These are phyloP conservation scores for Heterochromis multidens DNA, from an alignment of 2,113 vertebrate species.

Conservation along the genomic window DNA sequence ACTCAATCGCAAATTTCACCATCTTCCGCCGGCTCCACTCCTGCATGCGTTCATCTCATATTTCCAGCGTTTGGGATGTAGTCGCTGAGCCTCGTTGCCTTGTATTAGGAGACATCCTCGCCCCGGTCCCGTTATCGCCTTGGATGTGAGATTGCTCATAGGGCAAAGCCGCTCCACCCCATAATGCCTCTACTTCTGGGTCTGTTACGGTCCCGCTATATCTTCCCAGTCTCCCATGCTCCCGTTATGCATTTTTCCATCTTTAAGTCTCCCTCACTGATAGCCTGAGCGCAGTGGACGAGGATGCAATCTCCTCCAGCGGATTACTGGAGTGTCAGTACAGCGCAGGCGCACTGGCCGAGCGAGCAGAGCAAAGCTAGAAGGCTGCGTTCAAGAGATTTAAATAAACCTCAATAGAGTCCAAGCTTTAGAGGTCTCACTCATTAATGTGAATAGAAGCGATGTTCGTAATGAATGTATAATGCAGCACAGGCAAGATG, in stretches of 20 bases:
- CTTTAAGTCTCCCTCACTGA: slow-evolving; percentile 38
- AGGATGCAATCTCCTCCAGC: slow-evolving; percentile 67
- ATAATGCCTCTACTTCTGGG: not conserved
- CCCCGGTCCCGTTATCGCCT: slow-evolving; percentile 43
- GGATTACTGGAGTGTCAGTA: slow-evolving; percentile 76
- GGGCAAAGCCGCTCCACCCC: slow-evolving; percentile 5
- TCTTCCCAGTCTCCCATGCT: not conserved
- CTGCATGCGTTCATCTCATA: slow-evolving; percentile 32
- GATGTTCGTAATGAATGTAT: not conserved
- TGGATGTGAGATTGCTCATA: not conserved
- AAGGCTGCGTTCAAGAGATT: slow-evolving; percentile 63
- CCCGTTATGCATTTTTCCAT: not conserved
- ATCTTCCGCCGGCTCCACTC: slow-evolving; percentile 20
- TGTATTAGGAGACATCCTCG: slow-evolving; percentile 34
- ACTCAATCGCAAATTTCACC: not conserved
- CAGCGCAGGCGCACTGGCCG: slow-evolving; percentile 72
- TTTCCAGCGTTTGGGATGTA: slow-evolving; percentile 8
- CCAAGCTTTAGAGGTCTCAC: slow-evolving; percentile 1
- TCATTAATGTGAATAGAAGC: slow-evolving; percentile 12
- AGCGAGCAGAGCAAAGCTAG: slow-evolving; percentile 18
- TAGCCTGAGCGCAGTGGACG: slow-evolving; percentile 51
- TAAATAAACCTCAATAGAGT: slow-evolving; percentile 38
- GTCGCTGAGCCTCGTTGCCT: slow-evolving; percentile 32
- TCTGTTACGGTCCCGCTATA: not conserved
- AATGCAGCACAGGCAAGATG: not conserved